These are phyloP conservation scores for Metopia argyrocephala DNA, from an alignment of 2,888 invertebrate species.

Conservation along the genomic window DNA sequence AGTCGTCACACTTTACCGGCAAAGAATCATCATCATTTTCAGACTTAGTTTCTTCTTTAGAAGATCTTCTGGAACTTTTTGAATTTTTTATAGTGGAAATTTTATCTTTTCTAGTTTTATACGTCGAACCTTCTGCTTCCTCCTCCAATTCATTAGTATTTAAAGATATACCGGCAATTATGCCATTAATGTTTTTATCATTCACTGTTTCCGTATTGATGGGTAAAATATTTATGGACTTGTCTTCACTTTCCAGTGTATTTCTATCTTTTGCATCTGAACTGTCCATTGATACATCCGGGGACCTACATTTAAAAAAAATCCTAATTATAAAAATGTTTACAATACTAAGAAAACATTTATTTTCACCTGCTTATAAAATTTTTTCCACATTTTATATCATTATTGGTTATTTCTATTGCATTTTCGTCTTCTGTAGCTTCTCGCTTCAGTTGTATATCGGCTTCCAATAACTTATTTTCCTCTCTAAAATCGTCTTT, in stretches of 20 bases:
- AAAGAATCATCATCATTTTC: constrained; percentile 42
- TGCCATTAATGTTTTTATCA: constrained; percentile 5
- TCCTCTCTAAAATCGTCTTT: background rate
- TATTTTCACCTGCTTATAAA: background rate
- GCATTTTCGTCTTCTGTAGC: constrained; percentile 21
- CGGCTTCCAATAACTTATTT: background rate
- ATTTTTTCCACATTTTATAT: constrained; percentile 6
- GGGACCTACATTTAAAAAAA: background rate
- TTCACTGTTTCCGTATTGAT: constrained; percentile 6
- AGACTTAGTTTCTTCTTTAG: background rate
- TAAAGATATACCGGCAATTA: background rate
- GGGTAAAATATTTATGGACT: constrained; percentile 2
- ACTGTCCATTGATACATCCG: constrained; percentile 3
- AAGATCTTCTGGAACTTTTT: background rate
- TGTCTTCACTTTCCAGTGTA: constrained; percentile 14
- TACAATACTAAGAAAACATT: background rate
- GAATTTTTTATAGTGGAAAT: background rate
- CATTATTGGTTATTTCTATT: constrained; percentile 1
- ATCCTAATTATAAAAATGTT: constrained; percentile 4
- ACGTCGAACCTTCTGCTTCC: background rate
- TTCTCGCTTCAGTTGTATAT: constrained; percentile 37
- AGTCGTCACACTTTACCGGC: constrained; percentile 56
- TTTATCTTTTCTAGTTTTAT: constrained; percentile 30
- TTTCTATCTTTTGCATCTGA: background rate
- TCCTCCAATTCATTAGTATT: constrained; percentile 40